phyloP scores from a whole-genome alignment of 2,888 invertebrate genomes.

The Loripinus fragilis region DNA sequence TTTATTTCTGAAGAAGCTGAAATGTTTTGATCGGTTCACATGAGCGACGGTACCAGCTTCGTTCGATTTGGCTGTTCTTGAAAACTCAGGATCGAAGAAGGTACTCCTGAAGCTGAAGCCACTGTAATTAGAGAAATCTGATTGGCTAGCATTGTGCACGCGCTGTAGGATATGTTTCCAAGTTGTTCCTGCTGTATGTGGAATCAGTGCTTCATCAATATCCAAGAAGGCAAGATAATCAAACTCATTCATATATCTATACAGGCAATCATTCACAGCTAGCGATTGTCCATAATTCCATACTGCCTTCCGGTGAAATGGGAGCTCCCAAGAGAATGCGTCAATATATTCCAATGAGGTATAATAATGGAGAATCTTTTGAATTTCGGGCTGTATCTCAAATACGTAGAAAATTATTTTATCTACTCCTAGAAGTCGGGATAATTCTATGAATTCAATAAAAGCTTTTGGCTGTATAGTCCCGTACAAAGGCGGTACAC shows the following conservation, averaged over 20 bases:
- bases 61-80: constrained; percentile 55
- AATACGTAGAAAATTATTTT: constrained; percentile 74
- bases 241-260: constrained; percentile 71
- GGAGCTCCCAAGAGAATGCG: constrained; percentile 69
- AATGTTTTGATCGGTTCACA: constrained; percentile 54
- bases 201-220: constrained; percentile 76
- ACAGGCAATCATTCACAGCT: constrained; percentile 78
- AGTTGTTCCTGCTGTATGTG: constrained; percentile 51
- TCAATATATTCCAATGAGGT: constrained; percentile 56
- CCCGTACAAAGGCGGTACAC: constrained; percentile 78
- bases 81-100: constrained; percentile 72
- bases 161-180: constrained; percentile 59
- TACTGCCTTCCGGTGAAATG: constrained; percentile 55
- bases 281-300: constrained; percentile 79
- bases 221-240: constrained; percentile 74
- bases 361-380: constrained; percentile 67
- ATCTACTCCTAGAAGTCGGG: constrained; percentile 71
- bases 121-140: constrained; percentile 54
- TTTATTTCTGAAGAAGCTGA: constrained; percentile 78
- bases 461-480: constrained; percentile 61
- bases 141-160: constrained; percentile 8
- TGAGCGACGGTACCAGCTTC: constrained; percentile 51
- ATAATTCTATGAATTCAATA: constrained; percentile 76
- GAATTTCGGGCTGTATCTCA: constrained; percentile 51
- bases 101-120: constrained; percentile 76